Percentiles rank a stretch among this genome's conserved stretches.
Evolutionary conservation across 2,797 vertebrate genomes (phyloP).

Genomic region (Diplodus sargus): DNA sequence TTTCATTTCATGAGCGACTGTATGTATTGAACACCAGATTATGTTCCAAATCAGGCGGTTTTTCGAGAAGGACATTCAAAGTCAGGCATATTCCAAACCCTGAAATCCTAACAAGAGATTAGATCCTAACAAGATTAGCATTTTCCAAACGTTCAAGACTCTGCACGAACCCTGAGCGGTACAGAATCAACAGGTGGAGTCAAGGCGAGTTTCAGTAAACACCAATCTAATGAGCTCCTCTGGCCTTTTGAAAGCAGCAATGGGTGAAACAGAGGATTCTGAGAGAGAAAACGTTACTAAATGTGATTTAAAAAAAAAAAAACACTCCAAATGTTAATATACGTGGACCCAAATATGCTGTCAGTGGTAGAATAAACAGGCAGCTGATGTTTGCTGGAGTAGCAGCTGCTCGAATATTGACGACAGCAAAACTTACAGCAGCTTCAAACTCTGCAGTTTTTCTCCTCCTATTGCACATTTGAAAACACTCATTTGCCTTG

Average conservation of each 20-base stretch:
- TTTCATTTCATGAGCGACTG: no score
- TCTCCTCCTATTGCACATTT: neutral
- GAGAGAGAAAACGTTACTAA: neutral
- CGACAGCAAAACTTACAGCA: neutral
- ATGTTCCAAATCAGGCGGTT: no score
- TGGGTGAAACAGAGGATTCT: neutral
- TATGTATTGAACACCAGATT: no score
- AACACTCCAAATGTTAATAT: neutral
- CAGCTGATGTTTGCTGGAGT: neutral
- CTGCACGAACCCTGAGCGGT: no score
- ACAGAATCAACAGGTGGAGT: slow-evolving; percentile 13
- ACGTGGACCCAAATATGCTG: no score
- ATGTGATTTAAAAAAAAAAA: no score
- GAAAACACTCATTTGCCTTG: neutral
- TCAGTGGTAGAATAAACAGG: neutral
- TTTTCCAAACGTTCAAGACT: no score
- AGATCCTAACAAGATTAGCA: no score
- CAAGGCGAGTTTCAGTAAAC: neutral
- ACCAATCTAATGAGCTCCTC: neutral
- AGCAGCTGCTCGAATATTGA: neutral
- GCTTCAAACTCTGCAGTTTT: neutral
- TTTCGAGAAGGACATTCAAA: no score
- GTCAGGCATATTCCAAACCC: no score
- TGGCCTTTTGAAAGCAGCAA: neutral
- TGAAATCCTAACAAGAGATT: no score